phyloP scores from a whole-genome alignment of 1,140 invertebrate species.

The Cotesia chilonis region DNA sequence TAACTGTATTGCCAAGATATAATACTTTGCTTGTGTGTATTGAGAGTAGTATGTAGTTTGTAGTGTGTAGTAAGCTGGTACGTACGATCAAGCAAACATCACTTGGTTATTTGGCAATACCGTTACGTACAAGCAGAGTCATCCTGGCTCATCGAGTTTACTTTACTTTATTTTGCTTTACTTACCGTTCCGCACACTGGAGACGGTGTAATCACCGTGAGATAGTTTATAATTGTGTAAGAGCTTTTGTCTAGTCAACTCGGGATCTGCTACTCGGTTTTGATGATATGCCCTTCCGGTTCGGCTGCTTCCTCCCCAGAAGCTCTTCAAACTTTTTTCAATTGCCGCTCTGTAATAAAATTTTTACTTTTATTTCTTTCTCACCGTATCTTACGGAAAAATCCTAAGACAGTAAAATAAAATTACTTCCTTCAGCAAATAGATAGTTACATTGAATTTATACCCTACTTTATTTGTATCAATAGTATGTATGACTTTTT shows the following conservation, averaged over 20 bases:
- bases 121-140: conserved; percentile 23
- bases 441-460: too few species aligned
- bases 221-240: conserved; percentile 64
- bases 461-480: too few species aligned
- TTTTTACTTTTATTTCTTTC: not conserved
- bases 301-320: conserved; percentile 70
- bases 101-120: conserved; percentile 37
- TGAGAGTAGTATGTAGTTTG: too few species aligned
- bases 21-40: conserved; percentile 38
- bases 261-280: conserved; percentile 72
- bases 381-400: not conserved
- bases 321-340: conserved; percentile 69
- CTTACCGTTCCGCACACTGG: conserved; percentile 57
- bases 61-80: not conserved
- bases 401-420: too few species aligned
- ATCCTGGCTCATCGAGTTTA: conserved; percentile 1
- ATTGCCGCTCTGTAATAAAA: conserved; percentile 70
- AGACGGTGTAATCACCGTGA: conserved; percentile 58
- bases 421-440: too few species aligned
- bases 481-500: too few species aligned
- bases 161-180: conserved; percentile 33
- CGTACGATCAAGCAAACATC: conserved; percentile 26
- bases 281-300: conserved; percentile 70
- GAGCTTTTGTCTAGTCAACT: conserved; percentile 74
- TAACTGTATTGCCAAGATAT: conserved; percentile 64